phyloP scores from a whole-genome alignment of 2,888 invertebrate species.

The Cistogaster globosa region DNA sequence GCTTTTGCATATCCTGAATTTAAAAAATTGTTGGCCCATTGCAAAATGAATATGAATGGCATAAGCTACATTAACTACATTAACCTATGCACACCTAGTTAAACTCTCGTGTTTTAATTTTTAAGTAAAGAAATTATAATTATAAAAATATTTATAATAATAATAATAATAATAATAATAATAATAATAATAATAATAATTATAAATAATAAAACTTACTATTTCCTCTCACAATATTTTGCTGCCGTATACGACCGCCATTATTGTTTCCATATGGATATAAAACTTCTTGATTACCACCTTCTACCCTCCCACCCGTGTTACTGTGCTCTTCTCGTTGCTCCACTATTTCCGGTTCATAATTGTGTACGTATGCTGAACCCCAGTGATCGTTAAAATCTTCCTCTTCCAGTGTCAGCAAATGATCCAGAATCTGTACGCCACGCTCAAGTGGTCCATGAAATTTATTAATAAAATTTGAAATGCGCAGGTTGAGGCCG shows the following conservation, averaged over 20 bases:
- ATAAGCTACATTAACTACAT: no score
- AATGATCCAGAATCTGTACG: conserved; percentile 86
- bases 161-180: neutral
- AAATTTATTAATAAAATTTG: conserved; percentile 83
- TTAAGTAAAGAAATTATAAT: no score
- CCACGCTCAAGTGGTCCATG: conserved; percentile 83
- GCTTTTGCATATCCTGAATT: no score
- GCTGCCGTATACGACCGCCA: conserved; percentile 6
- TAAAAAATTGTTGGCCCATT: no score
- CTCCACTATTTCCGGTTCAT: conserved; percentile 78
- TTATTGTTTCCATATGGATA: conserved; percentile 38
- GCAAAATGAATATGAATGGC: no score
- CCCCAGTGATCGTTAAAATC: conserved; percentile 82
- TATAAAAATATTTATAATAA: no score
- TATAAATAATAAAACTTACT: conserved; percentile 61
- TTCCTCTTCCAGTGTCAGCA: conserved; percentile 85
- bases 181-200: neutral
- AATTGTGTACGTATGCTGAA: conserved; percentile 80
- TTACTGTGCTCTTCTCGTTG: conserved; percentile 45
- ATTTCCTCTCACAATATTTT: conserved; percentile 59
- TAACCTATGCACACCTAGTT: no score
- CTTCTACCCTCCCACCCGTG: conserved; percentile 59
- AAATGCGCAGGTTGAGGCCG: conserved; percentile 85
- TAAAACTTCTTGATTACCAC: conserved; percentile 76
- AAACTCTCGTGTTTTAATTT: no score